A percentile compares a stretch with the other conserved stretches of the same genome.
Evolutionary conservation across 2,113 vertebrate species (phyloP).

Genomic region (Pitta sordida): DNA sequence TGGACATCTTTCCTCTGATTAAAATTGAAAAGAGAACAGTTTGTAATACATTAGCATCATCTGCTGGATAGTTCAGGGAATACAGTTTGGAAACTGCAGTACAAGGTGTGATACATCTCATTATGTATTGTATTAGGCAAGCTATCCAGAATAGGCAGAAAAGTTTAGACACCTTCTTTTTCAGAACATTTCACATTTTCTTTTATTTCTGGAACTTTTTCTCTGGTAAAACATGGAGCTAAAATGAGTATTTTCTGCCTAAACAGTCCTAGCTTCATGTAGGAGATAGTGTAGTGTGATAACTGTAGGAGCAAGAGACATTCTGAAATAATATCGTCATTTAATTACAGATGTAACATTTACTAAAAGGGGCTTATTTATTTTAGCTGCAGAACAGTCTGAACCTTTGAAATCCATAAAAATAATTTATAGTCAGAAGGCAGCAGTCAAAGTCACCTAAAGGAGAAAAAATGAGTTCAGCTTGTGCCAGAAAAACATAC

Average conservation of each 20-base stretch:
- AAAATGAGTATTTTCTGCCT: not conserved
- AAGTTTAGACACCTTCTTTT: not conserved
- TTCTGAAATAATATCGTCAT: not conserved
- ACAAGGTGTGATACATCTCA: not conserved
- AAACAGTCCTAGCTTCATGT: not conserved
- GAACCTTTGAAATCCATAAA: not conserved
- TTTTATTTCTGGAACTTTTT: not conserved
- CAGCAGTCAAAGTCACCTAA: not conserved
- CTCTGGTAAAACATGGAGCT: not conserved
- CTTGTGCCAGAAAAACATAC: not conserved
- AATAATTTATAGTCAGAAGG: not conserved
- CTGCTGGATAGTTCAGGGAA: constrained; percentile 42
- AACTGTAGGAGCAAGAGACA: not conserved
- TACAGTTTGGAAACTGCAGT: not conserved
- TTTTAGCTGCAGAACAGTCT: not conserved
- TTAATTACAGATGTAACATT: not conserved
- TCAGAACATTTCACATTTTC: not conserved
- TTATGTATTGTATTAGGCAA: not conserved
- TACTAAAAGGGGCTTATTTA: not conserved
- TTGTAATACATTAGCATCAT: constrained; percentile 35
- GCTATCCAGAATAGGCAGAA: not conserved
- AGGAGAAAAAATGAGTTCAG: not conserved
- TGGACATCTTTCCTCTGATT: not conserved
- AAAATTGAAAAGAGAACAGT: not conserved
- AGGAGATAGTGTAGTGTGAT: not conserved